Percentiles rank a stretch among this genome's conserved stretches.
Evolutionary conservation across 2,888 invertebrate genomes (phyloP).

Genomic region (Prenolepis imparis): DNA sequence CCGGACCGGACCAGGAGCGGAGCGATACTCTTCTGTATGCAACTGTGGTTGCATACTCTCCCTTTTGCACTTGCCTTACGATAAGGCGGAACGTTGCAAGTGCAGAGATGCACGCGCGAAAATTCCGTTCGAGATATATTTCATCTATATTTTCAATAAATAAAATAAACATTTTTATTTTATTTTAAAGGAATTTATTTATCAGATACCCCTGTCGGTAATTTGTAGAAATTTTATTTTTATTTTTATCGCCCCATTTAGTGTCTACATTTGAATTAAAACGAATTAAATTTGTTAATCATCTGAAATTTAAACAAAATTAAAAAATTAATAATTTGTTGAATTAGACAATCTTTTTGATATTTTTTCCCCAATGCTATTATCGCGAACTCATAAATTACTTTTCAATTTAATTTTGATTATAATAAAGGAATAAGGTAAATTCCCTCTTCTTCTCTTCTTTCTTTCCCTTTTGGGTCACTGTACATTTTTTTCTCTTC

Average conservation of each 20-base stretch:
- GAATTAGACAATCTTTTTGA: not conserved
- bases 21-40: not conserved
- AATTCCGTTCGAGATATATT: not conserved
- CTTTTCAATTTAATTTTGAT: no score
- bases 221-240: not conserved
- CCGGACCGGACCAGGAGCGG: conserved; percentile 75
- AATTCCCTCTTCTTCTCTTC: no score
- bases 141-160: not conserved
- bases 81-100: conserved; percentile 12
- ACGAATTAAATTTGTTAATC: not conserved
- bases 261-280: conserved; percentile 13
- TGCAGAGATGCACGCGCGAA: conserved; percentile 23
- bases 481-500: not conserved
- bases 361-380: not conserved
- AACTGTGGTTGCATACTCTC: conserved; percentile 19
- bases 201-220: conserved; percentile 2
- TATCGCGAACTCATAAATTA: no score
- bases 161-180: not conserved
- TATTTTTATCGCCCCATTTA: conserved; percentile 1
- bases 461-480: not conserved
- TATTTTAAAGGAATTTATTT: not conserved
- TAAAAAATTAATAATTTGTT: not conserved
- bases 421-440: no score
- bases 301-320: not conserved
- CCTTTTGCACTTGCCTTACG: conserved; percentile 32